These are phyloP conservation scores for Oligia strigilis DNA, from an alignment of 2,888 invertebrate species.

Conservation along the genomic window DNA sequence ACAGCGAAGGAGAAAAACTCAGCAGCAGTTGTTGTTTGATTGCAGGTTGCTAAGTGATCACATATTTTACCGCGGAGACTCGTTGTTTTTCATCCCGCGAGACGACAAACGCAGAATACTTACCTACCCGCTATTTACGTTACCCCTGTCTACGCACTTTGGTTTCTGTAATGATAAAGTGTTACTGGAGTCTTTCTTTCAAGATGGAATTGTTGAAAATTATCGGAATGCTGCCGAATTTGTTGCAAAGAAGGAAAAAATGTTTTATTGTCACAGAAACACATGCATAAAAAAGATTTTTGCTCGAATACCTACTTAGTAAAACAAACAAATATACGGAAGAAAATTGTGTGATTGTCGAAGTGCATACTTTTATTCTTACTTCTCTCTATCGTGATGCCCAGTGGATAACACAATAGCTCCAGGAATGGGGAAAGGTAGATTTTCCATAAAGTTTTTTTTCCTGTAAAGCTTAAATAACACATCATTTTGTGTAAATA, in stretches of 20 bases:
- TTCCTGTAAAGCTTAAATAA: not conserved
- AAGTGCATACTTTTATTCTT: not conserved
- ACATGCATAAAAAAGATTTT: not conserved
- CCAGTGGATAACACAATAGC: too few species aligned
- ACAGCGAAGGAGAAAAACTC: slow-evolving; percentile 81
- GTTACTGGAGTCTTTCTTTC: slow-evolving; percentile 23
- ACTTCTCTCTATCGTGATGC: not conserved
- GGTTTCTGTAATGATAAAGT: slow-evolving; percentile 60
- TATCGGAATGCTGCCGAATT: not conserved
- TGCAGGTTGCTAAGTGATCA: slow-evolving; percentile 90
- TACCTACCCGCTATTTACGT: slow-evolving; percentile 62
- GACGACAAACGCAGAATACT: slow-evolving; percentile 69
- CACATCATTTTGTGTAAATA: too few species aligned
- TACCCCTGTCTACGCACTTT: slow-evolving; percentile 63
- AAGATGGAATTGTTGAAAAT: slow-evolving; percentile 6
- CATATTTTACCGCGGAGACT: slow-evolving; percentile 85
- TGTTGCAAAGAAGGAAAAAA: not conserved
- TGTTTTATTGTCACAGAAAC: not conserved
- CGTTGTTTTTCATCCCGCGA: slow-evolving; percentile 82
- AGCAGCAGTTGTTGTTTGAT: slow-evolving; percentile 84
- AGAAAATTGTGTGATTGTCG: not conserved
- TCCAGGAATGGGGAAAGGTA: not conserved
- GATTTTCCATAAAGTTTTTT: not conserved
- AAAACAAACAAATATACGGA: not conserved
- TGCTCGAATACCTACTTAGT: not conserved